A percentile compares a stretch with the other conserved stretches of the same genome.
Conservation (phyloP, 2,888 invertebrate species). For the Alsophila aescularia region DNA sequence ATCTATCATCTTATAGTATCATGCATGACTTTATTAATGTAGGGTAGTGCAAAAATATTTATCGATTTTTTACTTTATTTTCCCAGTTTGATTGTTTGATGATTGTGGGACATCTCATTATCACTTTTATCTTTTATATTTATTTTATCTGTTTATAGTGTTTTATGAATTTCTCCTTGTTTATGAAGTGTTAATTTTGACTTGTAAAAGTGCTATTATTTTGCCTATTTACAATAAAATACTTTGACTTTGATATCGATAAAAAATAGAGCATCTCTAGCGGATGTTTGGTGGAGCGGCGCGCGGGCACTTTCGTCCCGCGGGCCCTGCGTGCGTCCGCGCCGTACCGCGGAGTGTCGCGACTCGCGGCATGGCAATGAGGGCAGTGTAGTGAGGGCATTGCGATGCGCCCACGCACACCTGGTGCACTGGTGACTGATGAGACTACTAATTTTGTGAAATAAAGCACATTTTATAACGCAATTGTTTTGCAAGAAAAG, state of each 20-base stretch:
- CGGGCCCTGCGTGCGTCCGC: slow-evolving; percentile 17
- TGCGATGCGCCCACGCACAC: slow-evolving; percentile 40
- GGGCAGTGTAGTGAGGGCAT: slow-evolving; percentile 21
- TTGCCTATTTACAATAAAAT: background rate
- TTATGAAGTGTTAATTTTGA: too few species aligned
- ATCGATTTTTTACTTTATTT: too few species aligned
- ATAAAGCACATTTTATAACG: slow-evolving; percentile 6
- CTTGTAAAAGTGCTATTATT: too few species aligned
- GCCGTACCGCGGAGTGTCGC: slow-evolving; percentile 21
- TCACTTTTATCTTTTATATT: too few species aligned
- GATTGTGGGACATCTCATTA: too few species aligned
- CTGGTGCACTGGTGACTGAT: slow-evolving; percentile 36
- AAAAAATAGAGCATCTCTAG: background rate
- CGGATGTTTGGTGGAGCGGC: slow-evolving; percentile 34
- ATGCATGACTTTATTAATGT: too few species aligned
- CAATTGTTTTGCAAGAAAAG: background rate
- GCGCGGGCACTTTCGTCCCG: slow-evolving; percentile 16
- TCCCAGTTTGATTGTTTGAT: too few species aligned
- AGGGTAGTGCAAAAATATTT: too few species aligned
- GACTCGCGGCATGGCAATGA: slow-evolving; percentile 29
- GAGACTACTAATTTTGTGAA: slow-evolving; percentile 33
- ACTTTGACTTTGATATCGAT: background rate
- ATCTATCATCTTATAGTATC: too few species aligned
- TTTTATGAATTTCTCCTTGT: too few species aligned
- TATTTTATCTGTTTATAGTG: too few species aligned